Evolutionary conservation across 2,797 vertebrate species (phyloP).

Genomic region (Momotus momota): DNA sequence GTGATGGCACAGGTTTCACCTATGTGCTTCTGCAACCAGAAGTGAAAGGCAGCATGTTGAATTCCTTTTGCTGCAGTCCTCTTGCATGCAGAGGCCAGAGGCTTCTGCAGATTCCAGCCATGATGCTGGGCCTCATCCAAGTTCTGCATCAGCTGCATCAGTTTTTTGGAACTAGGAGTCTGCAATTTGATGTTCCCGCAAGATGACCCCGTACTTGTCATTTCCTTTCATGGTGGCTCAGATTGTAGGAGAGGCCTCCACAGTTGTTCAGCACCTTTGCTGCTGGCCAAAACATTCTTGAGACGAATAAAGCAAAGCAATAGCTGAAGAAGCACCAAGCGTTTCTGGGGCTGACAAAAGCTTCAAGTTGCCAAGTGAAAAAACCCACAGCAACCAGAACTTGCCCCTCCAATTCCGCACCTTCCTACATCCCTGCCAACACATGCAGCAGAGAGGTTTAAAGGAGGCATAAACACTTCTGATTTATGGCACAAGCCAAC

Average conservation of each 20-base stretch:
- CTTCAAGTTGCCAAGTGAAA: constrained; percentile 9
- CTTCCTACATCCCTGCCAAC: constrained; percentile 51
- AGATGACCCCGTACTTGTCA: not conserved
- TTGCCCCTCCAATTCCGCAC: constrained; percentile 23
- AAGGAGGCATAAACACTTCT: not conserved
- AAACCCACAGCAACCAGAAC: not conserved
- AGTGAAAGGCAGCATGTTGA: not conserved
- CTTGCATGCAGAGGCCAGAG: not conserved
- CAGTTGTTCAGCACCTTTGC: not conserved
- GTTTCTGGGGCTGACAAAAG: constrained; percentile 12
- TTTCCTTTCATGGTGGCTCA: not conserved
- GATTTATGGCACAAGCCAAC: not conserved
- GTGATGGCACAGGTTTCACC: not conserved
- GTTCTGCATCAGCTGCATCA: not conserved
- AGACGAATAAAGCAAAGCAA: constrained; percentile 1
- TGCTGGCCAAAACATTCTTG: not conserved
- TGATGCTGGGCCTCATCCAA: not conserved
- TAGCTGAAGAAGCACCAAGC: not conserved
- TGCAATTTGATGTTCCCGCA: not conserved
- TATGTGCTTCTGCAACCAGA: not conserved
- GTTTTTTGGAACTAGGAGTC: not conserved
- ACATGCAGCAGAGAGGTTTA: not conserved
- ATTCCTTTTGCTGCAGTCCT: not conserved
- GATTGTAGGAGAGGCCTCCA: not conserved
- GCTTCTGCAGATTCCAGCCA: not conserved